These are phyloP conservation scores for Phylloscopus trochilus DNA, from an alignment of 2,113 vertebrate species.

Conservation along the genomic window DNA sequence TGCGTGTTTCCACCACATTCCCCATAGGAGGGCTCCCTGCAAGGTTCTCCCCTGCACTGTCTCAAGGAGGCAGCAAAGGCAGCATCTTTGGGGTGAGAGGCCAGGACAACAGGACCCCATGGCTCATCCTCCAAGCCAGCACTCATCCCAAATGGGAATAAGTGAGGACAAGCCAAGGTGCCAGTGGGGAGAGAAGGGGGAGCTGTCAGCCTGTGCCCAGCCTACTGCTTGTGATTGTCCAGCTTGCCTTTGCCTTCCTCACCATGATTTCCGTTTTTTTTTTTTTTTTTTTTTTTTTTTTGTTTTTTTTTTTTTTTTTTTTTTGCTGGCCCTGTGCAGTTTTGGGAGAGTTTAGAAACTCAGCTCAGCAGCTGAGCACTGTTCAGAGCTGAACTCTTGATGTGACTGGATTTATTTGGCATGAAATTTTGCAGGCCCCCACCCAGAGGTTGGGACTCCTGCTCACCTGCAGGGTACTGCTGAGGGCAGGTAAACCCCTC, in stretches of 20 bases:
- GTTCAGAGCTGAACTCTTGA: background rate
- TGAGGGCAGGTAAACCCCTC: background rate
- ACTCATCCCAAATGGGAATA: background rate
- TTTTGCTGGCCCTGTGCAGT: background rate
- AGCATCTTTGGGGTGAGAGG: background rate
- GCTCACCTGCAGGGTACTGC: fast-evolving
- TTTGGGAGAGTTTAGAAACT: background rate
- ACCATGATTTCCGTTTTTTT: fast-evolving
- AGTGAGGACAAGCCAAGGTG: background rate
- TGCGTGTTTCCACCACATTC: background rate
- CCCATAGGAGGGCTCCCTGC: background rate
- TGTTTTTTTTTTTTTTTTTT: fast-evolving
- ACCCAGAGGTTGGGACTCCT: background rate
- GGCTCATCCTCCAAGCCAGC: background rate
- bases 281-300: background rate
- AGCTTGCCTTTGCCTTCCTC: background rate
- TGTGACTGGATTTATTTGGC: background rate
- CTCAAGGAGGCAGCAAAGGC: background rate
- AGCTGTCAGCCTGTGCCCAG: background rate
- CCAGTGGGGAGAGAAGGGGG: background rate
- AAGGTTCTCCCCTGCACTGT: background rate
- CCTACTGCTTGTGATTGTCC: background rate
- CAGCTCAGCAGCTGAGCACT: background rate
- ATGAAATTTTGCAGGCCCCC: background rate
- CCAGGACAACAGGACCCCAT: background rate